A percentile compares a stretch with the other conserved stretches of the same genome.
Evolutionary conservation across 2,797 vertebrate species (phyloP).

Genomic region (Falco cherrug): DNA sequence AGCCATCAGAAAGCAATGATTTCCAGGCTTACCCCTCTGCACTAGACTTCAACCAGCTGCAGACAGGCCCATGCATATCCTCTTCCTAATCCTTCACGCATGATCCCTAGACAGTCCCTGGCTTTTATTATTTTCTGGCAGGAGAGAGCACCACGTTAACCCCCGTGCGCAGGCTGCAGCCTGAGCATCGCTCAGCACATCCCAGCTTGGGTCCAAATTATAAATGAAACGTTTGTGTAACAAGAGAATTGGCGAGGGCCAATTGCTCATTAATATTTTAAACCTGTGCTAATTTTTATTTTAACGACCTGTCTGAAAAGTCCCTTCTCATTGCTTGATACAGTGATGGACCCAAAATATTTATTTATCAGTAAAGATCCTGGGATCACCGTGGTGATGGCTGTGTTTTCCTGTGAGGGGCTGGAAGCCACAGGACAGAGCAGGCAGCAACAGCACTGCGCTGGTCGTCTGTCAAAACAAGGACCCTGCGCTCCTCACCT

Average conservation of each 20-base stretch:
- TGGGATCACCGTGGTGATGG: not conserved
- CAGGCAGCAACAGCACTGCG: not conserved
- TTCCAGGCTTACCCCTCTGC: constrained; percentile 53
- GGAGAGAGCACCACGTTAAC: constrained; percentile 32
- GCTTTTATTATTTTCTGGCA: constrained; percentile 72
- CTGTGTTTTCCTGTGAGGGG: accelerated
- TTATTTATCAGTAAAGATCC: not conserved
- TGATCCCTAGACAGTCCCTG: constrained; percentile 60
- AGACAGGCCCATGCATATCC: constrained; percentile 54
- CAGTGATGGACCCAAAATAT: not conserved
- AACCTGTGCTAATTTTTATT: constrained; percentile 21
- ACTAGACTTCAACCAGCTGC: constrained; percentile 56
- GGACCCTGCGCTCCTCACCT: not conserved
- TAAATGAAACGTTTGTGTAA: not conserved
- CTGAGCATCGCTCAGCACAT: constrained; percentile 53
- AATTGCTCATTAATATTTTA: not conserved
- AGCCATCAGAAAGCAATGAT: constrained; percentile 38
- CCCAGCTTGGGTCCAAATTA: not conserved
- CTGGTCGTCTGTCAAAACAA: not conserved
- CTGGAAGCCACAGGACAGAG: not conserved
- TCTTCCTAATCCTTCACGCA: constrained; percentile 58
- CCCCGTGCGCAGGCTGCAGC: not conserved
- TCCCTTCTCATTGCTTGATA: not conserved
- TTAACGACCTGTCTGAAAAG: not conserved
- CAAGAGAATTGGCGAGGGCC: not conserved